These are phyloP conservation scores for Cyanoliseus patagonus DNA, from an alignment of 2,113 vertebrate genomes.

Conservation along the genomic window DNA sequence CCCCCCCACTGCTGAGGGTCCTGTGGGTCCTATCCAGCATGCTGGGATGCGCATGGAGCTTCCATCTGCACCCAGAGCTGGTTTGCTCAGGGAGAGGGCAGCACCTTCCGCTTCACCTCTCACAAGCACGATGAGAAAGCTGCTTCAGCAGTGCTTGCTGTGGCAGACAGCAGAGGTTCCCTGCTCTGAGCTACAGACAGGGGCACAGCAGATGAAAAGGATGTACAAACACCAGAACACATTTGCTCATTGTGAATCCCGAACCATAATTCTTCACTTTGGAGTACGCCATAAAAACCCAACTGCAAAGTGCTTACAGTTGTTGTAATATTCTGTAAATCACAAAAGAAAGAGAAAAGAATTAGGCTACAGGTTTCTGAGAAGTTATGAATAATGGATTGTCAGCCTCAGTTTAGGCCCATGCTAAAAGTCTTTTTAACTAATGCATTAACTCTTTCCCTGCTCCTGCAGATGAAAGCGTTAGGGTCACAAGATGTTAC, in stretches of 20 bases:
- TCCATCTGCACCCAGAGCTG: fast-evolving
- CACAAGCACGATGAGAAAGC: background rate
- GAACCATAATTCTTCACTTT: constrained; percentile 9
- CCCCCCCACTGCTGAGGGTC: background rate
- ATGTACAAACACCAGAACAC: background rate
- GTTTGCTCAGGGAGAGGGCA: no score
- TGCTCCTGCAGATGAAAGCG: constrained; percentile 31
- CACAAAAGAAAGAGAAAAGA: constrained; percentile 26
- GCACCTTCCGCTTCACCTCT: fast-evolving
- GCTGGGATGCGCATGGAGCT: background rate
- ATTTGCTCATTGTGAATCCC: background rate
- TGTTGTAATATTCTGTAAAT: constrained; percentile 46
- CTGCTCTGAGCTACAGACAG: background rate
- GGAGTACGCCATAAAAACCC: constrained; percentile 2
- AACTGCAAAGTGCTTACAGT: constrained; percentile 50
- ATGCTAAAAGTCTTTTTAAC: constrained; percentile 33
- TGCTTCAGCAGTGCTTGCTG: fast-evolving
- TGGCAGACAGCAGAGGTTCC: background rate
- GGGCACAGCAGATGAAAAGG: background rate
- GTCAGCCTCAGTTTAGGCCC: constrained; percentile 25
- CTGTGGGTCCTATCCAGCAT: background rate
- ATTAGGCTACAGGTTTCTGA: constrained; percentile 16
- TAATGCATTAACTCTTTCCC: constrained; percentile 58
- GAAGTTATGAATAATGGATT: constrained; percentile 54
- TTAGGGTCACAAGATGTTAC: constrained; percentile 26